Percentiles rank a stretch among this genome's conserved stretches.
Conservation (phyloP, 2,113 vertebrate species). For the Puntigrus tetrazona region DNA sequence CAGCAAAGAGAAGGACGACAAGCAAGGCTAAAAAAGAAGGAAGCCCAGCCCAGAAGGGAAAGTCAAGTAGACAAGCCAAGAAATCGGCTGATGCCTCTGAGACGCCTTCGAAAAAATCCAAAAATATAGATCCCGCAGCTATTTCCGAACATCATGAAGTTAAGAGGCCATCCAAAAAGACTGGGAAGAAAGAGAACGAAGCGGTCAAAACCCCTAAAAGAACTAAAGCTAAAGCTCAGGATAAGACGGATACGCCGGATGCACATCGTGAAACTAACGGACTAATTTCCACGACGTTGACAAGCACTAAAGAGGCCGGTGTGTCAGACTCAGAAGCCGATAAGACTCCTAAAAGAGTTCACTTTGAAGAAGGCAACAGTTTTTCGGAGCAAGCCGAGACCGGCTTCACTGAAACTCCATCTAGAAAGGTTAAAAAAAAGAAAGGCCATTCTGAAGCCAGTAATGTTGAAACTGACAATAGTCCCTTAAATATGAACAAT, state of each 20-base stretch:
- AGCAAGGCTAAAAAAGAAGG: conserved; percentile 14
- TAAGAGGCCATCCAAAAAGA: conserved; percentile 1
- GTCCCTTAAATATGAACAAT: neutral
- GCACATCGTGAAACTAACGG: neutral
- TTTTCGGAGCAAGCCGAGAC: neutral
- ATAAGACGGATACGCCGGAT: neutral
- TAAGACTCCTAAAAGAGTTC: neutral
- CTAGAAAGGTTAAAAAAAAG: conserved; percentile 33
- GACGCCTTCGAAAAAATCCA: neutral
- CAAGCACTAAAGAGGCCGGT: neutral
- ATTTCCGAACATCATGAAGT: neutral
- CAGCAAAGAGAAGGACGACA: neutral
- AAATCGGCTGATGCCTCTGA: neutral
- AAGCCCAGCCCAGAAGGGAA: conserved; percentile 13
- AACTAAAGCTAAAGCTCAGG: neutral
- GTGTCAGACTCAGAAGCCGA: neutral
- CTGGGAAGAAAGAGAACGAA: neutral
- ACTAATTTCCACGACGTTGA: neutral
- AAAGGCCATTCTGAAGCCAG: neutral
- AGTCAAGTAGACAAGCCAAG: neutral
- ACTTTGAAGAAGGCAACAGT: neutral
- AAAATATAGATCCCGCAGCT: neutral
- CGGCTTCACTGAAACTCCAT: neutral
- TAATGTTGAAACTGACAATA: neutral
- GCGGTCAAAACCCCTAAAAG: neutral